Evolutionary conservation across 2,797 vertebrate species (phyloP), one percentile per base, ranked within the genome.

Genomic region (Nyctibius grandis): DNA sequence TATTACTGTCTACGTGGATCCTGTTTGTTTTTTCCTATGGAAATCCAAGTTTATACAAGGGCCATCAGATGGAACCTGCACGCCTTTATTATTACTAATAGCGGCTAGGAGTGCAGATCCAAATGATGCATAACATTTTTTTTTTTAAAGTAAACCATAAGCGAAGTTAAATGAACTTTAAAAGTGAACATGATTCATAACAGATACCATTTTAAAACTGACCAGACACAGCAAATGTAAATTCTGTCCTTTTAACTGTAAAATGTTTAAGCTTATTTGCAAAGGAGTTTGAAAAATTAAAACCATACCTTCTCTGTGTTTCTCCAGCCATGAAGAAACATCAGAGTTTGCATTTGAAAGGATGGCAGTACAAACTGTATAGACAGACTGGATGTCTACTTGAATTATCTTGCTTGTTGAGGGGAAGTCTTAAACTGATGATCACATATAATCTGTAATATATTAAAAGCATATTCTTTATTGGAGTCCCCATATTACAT

Each of bases 171-270:
- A 97, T 94, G 97, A 97, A 95, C 94, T 97, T 97, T 96, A 97
- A 97, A 97, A 97, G 95, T 93, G 96, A 97, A 96, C 96, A 97
- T 96, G 96, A 97, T 97, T 97, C 94, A 96, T 96, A 97, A 96
- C 97, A 97, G 96, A 97, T 88, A 96, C 73, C 63, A 84, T 93
- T 95, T 95, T 96, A 96, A 97, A 96, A 95, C 89, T 97, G 95
- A 96, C 94, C 96, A 97, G 97, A 96, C 97, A 93, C 93, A 95
- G 97, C 94, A 96, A 97, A 97, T 96, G 95, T 96, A 97, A 96
- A 97, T 97, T 96, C 90, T 97, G 93, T 96, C 91, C 93, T 95
- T 96, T 96, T 97, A 97, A 97, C 95, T 96, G 93, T 95, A 97
- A 97, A 96, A 96, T 96, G 81, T 97, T 97, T 97, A 97, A 97